Conservation (phyloP, 2,797 vertebrate genomes). For the Gadopsis marmoratus region DNA sequence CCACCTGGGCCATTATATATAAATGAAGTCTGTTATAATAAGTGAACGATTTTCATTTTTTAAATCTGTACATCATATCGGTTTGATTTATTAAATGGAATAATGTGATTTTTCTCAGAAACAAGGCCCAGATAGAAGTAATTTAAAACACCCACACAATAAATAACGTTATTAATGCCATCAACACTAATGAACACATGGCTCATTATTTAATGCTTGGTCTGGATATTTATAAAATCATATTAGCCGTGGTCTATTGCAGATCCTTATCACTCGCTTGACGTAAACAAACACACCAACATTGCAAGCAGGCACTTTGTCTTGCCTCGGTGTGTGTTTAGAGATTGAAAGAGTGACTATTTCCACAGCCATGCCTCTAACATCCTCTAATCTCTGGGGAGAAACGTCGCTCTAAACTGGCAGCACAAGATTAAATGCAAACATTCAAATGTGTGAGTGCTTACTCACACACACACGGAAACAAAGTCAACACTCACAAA, state of each 20-base stretch:
- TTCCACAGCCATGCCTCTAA: slow-evolving; percentile 59
- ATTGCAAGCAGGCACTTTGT: slow-evolving; percentile 51
- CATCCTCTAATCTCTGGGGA: slow-evolving; percentile 70
- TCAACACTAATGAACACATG: slow-evolving; percentile 45
- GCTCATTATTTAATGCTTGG: slow-evolving; percentile 59
- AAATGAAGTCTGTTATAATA: slow-evolving; percentile 12
- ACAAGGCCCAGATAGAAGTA: slow-evolving; percentile 18
- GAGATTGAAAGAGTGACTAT: slow-evolving; percentile 62
- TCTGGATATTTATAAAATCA: slow-evolving; percentile 47
- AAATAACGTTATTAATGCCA: slow-evolving; percentile 43
- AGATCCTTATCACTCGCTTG: slow-evolving; percentile 39
- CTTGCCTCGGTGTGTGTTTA: slow-evolving; percentile 38
- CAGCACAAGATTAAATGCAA: slow-evolving; percentile 75
- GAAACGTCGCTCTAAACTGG: slow-evolving; percentile 67
- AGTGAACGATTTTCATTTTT: slow-evolving; percentile 1
- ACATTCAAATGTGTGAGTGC: slow-evolving; percentile 58
- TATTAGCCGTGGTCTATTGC: slow-evolving; percentile 51
- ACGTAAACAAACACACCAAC: slow-evolving; percentile 57
- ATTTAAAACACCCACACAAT: slow-evolving; percentile 30
- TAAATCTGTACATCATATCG: slow-evolving; percentile 32
- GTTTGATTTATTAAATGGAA: slow-evolving; percentile 23
- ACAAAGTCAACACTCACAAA: slow-evolving; percentile 62
- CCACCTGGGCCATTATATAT: not conserved
- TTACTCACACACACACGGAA: slow-evolving; percentile 2
- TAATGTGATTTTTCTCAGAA: slow-evolving; percentile 24